Conservation (phyloP, 92 coral and sea anemone genomes). For the Palythoa heliodiscus region DNA sequence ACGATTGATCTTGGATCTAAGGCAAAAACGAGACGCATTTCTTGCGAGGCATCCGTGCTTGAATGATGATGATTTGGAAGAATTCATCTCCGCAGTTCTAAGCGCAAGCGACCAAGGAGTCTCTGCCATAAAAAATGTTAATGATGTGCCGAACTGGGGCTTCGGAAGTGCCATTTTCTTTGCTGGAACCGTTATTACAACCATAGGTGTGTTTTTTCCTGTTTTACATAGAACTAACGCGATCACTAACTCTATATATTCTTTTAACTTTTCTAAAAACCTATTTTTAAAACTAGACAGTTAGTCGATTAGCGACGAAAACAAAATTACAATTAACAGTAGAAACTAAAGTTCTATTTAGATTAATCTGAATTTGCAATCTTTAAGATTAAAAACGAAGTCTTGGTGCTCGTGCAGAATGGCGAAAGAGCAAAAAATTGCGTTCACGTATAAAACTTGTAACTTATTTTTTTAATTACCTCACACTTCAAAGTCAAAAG, state of each 20-base stretch:
- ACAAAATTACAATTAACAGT: neutral
- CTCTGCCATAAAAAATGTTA: constrained; percentile 71
- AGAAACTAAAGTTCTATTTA: neutral
- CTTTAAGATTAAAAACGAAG: neutral
- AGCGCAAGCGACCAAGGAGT: constrained; percentile 89
- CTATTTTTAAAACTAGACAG: neutral
- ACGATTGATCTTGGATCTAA: constrained; percentile 68
- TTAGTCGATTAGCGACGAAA: neutral
- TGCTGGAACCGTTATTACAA: constrained; percentile 94
- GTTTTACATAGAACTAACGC: neutral
- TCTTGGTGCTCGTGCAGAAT: neutral
- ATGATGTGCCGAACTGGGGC: constrained; percentile 85
- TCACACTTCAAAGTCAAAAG: neutral
- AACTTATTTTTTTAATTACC: neutral
- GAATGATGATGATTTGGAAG: constrained; percentile 75
- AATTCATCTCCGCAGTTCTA: constrained; percentile 73
- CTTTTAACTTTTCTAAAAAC: neutral
- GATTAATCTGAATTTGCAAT: neutral
- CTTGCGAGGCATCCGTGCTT: constrained; percentile 83
- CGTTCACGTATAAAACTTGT: neutral
- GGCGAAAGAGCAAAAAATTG: neutral
- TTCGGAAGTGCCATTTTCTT: constrained; percentile 96
- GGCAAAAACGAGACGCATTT: constrained; percentile 75
- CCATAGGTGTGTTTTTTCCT: constrained; percentile 79
- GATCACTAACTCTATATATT: neutral